Percentiles rank a stretch among this genome's conserved stretches.
phyloP scores from a whole-genome alignment of 1,140 invertebrate genomes.

The Lordiphosa mommai region DNA sequence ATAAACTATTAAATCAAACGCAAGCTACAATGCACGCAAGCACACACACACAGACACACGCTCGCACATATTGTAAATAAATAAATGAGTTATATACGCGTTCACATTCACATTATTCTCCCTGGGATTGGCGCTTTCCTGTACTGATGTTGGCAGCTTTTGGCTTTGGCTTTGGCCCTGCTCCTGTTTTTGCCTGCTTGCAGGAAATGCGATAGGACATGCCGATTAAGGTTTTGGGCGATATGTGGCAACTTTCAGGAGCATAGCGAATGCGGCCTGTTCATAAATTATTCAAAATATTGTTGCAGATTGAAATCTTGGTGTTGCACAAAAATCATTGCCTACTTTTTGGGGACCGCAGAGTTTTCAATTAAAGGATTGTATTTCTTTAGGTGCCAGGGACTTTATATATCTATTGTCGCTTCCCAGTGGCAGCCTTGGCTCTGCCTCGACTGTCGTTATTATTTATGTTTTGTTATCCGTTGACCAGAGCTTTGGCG shows the following conservation, averaged over 20 bases:
- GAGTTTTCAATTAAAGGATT: no score
- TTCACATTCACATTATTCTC: conserved; percentile 66
- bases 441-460: conserved; percentile 54
- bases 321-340: no score
- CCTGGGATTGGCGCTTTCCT: conserved; percentile 38
- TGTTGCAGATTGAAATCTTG: no score
- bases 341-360: no score
- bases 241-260: no score
- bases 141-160: conserved; percentile 37
- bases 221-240: conserved; percentile 57
- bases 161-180: conserved; percentile 22
- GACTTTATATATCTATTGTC: no score
- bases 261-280: conserved; percentile 17
- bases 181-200: conserved; percentile 49
- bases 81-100: conserved; percentile 74
- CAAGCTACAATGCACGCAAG: conserved; percentile 69
- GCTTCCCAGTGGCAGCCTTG: conserved; percentile 12
- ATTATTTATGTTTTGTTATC: conserved; percentile 79
- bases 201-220: conserved; percentile 69
- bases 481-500: conserved; percentile 72
- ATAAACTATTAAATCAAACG: conserved; percentile 77
- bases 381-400: no score
- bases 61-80: conserved; percentile 55
- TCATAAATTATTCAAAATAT: conserved; percentile 29
- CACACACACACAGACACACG: conserved; percentile 2